Evolutionary conservation across 2,113 vertebrate genomes (phyloP), one percentile per base, ranked within the genome.

Genomic region (Bujurquina vittata): DNA sequence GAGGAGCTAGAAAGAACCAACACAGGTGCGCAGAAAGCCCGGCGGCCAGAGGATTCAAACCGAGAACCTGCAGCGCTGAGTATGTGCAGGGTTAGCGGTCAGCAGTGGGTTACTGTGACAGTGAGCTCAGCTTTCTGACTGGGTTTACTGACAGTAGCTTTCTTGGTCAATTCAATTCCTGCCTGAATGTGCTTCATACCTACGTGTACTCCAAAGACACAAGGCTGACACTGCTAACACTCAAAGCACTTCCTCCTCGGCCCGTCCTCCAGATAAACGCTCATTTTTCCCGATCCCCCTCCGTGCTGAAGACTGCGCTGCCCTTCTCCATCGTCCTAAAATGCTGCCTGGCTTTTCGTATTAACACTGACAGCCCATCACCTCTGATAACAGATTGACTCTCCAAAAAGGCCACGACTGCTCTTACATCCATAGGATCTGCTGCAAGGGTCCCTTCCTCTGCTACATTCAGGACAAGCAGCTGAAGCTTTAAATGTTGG

Each of bases 331-430:
- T 72, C 15, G 0, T 22, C 80, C 85, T 65, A 12, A 75, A 81
- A 75, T 15, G 75, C 22, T 43, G 37, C 59, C 23, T 54, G 22
- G 65, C 60, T 62, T 83, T 69, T 76, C 17, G 31, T 31, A 22
- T 37, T 22, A 56, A 79, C 72, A 62, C 54, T 1, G 59, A 80
- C 79, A 54, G 52, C 67, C 78, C 75, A 54, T 83, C 79, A 20
- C 76, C 54, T 83, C 65, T 56, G 31, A 88, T 86, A 72, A 86
- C 67, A 83, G 29, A 55, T 29, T 12, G 46, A 59, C 43, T 65
- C 74, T 59, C 26, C 29, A 43, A 20, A 84, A 69, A 83, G 23
- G 26, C 54, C 3, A 1, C 3, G 75, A 43, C 40, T 17, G 2
- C 73, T 74, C 35, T 84, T 59, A 55, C 65, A 49, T 55, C 12